phyloP scores from a whole-genome alignment of 2,113 vertebrate species.

The Rhea americana region DNA sequence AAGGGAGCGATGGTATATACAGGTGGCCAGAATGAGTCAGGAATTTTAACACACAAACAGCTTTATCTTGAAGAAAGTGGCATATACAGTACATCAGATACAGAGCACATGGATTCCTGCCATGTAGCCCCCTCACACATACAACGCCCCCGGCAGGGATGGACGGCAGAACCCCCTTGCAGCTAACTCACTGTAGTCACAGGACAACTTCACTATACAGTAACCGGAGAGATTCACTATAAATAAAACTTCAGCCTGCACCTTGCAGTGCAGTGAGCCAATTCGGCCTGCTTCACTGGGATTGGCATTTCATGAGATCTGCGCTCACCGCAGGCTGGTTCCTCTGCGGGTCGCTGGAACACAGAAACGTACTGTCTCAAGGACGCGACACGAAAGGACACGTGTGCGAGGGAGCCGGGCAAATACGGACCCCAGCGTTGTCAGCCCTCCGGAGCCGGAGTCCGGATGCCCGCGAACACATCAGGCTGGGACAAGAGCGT shows the following conservation, averaged over 20 bases:
- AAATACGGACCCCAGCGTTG: fast-evolving
- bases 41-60: neutral
- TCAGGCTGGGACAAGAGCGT: neutral
- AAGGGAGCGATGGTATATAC: constrained; percentile 40
- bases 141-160: neutral
- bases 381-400: neutral
- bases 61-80: constrained; percentile 6
- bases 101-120: neutral
- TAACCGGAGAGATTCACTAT: neutral
- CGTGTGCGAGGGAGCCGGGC: neutral
- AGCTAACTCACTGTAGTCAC: neutral
- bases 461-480: neutral
- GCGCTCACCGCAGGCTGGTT: neutral
- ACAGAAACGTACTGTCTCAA: neutral
- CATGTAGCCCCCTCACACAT: neutral
- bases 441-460: neutral
- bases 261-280: fast-evolving
- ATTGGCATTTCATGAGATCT: neutral
- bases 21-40: neutral
- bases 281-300: neutral
- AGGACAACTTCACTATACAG: neutral
- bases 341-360: neutral
- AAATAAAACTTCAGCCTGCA: neutral
- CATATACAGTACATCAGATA: neutral
- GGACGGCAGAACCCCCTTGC: neutral